phyloP scores from a whole-genome alignment of 92 coral and sea anemone genomes.

The Palythoa caribaeorum region DNA sequence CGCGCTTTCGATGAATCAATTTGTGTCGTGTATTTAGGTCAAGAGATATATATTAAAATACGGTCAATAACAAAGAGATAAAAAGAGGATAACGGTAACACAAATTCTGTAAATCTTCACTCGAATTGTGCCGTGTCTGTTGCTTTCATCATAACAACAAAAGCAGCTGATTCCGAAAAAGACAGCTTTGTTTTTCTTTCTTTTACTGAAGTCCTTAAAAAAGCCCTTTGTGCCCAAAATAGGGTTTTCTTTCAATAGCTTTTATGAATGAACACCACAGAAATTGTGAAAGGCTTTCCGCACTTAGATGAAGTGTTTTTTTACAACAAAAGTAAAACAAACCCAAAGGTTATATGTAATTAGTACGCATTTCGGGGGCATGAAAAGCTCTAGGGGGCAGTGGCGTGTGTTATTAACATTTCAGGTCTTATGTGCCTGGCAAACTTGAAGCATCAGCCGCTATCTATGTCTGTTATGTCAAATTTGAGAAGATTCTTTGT shows the following conservation, averaged over 20 bases:
- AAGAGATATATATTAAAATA: slow-evolving; percentile 13
- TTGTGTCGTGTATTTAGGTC: slow-evolving; percentile 64
- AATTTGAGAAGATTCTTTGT: slow-evolving; percentile 29
- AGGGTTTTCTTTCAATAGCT: not conserved
- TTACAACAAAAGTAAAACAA: slow-evolving; percentile 21
- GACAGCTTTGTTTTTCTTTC: not conserved
- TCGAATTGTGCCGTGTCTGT: not conserved
- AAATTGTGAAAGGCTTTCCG: slow-evolving; percentile 13
- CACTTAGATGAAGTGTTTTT: slow-evolving; percentile 14
- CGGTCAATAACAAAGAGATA: slow-evolving; percentile 25
- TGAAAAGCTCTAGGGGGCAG: slow-evolving; percentile 47
- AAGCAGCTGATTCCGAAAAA: not conserved
- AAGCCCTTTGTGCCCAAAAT: not conserved
- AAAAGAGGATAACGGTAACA: not conserved
- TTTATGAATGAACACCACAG: not conserved
- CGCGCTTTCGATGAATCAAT: slow-evolving; percentile 75
- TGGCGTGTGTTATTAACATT: slow-evolving; percentile 24
- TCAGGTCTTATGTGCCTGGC: slow-evolving; percentile 29
- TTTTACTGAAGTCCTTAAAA: not conserved
- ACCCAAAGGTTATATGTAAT: slow-evolving; percentile 20
- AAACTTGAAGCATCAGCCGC: slow-evolving; percentile 11
- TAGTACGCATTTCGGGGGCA: slow-evolving; percentile 22
- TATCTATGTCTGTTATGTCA: slow-evolving; percentile 18
- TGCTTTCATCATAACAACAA: not conserved
- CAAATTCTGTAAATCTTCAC: not conserved